Evolutionary conservation across 1,140 invertebrate species (phyloP).

Genomic region (Charaxes varanes): DNA sequence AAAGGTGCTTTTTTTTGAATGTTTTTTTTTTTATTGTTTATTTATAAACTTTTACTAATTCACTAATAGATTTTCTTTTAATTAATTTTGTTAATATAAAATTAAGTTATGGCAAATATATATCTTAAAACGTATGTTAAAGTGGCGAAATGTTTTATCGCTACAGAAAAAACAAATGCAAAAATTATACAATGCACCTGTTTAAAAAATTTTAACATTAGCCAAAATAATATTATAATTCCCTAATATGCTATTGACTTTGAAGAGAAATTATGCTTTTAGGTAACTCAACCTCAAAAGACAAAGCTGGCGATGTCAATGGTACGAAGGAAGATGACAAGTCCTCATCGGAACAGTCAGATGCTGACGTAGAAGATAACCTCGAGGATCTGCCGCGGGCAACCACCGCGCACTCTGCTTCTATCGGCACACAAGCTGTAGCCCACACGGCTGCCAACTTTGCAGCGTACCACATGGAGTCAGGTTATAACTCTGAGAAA

Average conservation of each 20-base stretch:
- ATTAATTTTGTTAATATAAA: too few relatives aligned
- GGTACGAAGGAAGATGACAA: conserved; percentile 65
- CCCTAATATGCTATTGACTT: too few relatives aligned
- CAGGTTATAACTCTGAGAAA: conserved; percentile 83
- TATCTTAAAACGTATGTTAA: too few relatives aligned
- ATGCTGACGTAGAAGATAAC: conserved; percentile 89
- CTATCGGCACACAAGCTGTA: conserved; percentile 37
- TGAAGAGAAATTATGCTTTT: too few relatives aligned
- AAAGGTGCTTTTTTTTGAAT: conserved; percentile 33
- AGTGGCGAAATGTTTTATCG: too few relatives aligned
- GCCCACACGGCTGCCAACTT: conserved; percentile 64
- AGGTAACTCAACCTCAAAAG: conserved; percentile 32
- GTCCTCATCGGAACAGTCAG: conserved; percentile 79
- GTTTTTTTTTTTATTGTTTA: background rate
- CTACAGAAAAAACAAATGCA: too few relatives aligned
- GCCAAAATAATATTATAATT: too few relatives aligned
- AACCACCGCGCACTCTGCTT: conserved; percentile 29
- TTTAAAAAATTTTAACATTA: too few relatives aligned
- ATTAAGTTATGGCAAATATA: too few relatives aligned
- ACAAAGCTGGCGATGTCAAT: conserved; percentile 38
- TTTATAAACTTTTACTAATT: too few relatives aligned
- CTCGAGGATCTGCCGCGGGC: conserved; percentile 75
- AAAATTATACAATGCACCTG: too few relatives aligned
- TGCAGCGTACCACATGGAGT: conserved; percentile 74
- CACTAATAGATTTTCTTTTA: too few relatives aligned